Conservation (phyloP, 2,797 vertebrate species). For the Vipera ursinii region DNA sequence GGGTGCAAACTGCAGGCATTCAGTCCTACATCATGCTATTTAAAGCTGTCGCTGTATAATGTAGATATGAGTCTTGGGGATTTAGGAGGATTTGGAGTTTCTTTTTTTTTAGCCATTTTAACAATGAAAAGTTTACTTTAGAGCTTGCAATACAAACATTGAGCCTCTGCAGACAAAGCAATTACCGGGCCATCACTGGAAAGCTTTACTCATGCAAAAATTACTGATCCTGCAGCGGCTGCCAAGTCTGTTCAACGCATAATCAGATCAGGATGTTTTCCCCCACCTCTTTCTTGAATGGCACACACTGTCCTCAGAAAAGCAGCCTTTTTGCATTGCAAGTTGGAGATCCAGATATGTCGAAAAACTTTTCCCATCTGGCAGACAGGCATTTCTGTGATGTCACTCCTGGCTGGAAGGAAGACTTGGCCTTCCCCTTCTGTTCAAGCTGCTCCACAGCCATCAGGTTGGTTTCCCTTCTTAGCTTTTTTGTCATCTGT, state of each 20-base stretch:
- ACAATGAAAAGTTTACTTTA: too few relatives aligned
- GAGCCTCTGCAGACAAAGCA: background rate
- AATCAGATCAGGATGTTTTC: background rate
- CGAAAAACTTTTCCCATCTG: background rate
- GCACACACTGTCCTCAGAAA: background rate
- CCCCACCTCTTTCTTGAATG: background rate
- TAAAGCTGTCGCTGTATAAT: background rate
- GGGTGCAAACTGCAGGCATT: background rate
- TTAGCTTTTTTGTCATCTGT: background rate
- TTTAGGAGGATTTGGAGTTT: background rate
- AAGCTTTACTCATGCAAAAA: background rate
- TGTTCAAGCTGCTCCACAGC: background rate
- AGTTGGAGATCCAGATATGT: background rate
- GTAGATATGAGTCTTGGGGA: background rate
- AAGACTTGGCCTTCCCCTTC: background rate
- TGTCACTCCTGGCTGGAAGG: background rate
- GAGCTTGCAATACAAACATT: too few relatives aligned
- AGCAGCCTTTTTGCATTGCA: background rate
- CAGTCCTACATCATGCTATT: background rate
- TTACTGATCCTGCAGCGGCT: background rate
- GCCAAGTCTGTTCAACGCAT: background rate
- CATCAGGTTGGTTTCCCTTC: background rate
- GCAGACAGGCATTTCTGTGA: background rate
- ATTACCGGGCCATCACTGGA: background rate
- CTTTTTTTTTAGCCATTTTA: background rate